phyloP scores from a whole-genome alignment of 2,113 vertebrate genomes.

The Eidolon helvum region DNA sequence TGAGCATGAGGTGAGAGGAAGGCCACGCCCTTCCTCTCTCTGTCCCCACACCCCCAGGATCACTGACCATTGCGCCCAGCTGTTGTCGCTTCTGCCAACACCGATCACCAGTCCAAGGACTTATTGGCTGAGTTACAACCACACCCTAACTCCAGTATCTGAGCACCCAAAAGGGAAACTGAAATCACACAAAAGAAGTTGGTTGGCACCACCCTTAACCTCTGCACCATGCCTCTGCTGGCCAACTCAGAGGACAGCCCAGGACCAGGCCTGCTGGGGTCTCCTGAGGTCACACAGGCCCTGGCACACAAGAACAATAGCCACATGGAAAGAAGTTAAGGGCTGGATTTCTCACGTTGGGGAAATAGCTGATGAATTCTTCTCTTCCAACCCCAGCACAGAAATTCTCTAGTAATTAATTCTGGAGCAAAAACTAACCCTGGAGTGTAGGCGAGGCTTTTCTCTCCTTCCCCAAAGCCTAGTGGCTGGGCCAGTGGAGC shows the following conservation, averaged over 20 bases:
- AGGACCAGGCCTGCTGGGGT: too few relatives aligned
- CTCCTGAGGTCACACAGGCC: too few relatives aligned
- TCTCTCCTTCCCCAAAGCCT: neutral
- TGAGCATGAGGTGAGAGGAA: neutral
- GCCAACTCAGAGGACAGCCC: too few relatives aligned
- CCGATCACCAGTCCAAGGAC: neutral
- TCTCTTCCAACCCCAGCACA: neutral
- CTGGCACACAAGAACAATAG: neutral
- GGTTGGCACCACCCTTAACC: fast-evolving
- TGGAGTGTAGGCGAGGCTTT: neutral
- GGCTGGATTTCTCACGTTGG: neutral
- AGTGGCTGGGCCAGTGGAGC: neutral
- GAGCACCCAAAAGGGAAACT: neutral
- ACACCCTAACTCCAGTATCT: neutral
- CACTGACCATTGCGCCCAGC: neutral
- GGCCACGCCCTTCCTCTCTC: neutral
- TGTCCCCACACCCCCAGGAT: too few relatives aligned
- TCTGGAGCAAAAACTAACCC: neutral
- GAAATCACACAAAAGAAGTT: neutral
- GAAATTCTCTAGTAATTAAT: neutral
- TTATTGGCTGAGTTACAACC: neutral
- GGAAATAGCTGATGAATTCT: neutral
- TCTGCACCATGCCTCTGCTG: neutral
- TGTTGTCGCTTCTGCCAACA: neutral
- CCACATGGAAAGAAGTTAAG: too few relatives aligned